A percentile compares a stretch with the other conserved stretches of the same genome.
Evolutionary conservation across 2,113 vertebrate species (phyloP).

Genomic region (Leucopsar rothschildi): DNA sequence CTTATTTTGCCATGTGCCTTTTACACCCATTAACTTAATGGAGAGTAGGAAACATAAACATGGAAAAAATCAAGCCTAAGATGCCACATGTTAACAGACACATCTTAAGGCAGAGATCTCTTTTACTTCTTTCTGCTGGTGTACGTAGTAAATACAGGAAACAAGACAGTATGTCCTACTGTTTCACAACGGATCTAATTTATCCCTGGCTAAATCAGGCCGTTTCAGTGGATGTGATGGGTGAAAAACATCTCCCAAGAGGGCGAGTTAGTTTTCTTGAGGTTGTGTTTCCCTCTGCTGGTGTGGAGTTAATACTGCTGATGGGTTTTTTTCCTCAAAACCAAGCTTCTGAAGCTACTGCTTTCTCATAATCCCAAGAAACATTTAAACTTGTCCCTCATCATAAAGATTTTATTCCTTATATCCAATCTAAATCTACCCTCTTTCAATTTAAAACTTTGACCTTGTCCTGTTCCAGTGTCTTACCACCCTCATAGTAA

Average conservation of each 20-base stretch:
- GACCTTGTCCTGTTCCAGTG: not conserved
- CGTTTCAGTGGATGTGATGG: not conserved
- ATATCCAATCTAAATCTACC: not conserved
- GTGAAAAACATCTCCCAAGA: not conserved
- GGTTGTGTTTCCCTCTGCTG: constrained; percentile 53
- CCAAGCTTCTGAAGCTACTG: not conserved
- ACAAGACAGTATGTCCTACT: not conserved
- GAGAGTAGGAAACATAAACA: not conserved
- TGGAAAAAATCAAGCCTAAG: not conserved
- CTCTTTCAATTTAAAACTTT: not conserved
- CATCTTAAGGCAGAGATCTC: not conserved
- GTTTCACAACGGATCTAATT: not conserved
- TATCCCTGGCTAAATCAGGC: not conserved
- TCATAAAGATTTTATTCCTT: not conserved
- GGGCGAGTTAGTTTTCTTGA: not conserved
- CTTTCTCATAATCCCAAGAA: not conserved
- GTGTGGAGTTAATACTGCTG: not conserved
- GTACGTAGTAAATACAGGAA: not conserved
- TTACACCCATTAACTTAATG: not conserved
- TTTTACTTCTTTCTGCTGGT: not conserved
- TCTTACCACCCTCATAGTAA: not conserved
- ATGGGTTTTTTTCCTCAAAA: not conserved
- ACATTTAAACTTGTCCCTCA: not conserved
- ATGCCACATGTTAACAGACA: not conserved
- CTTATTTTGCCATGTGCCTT: not conserved